Percentiles rank a stretch among this genome's conserved stretches.
Conservation (phyloP, 2,888 invertebrate species). For the Tethea ocularis region DNA sequence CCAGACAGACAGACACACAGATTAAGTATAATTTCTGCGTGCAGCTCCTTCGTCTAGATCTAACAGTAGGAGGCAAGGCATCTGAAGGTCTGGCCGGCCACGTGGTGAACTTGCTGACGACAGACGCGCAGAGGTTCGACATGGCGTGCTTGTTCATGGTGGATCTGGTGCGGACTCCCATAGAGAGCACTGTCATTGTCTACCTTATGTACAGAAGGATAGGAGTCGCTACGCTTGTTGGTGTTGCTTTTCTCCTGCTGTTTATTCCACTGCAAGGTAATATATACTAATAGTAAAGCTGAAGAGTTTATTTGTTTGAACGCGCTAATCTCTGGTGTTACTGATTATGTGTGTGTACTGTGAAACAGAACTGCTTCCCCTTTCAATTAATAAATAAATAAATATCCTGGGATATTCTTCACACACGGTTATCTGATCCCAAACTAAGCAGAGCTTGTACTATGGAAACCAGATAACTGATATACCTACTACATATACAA, state of each 20-base stretch:
- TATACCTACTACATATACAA: no score
- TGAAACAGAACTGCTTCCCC: no score
- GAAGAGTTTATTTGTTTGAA: no score
- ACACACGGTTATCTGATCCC: no score
- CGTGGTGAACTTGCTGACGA: constrained; percentile 91
- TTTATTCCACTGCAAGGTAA: constrained; percentile 87
- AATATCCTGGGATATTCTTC: no score
- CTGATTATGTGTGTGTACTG: no score
- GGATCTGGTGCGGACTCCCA: constrained; percentile 92
- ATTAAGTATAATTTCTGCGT: neutral
- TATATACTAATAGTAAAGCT: no score
- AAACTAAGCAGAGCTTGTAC: no score
- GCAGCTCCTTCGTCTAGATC: constrained; percentile 88
- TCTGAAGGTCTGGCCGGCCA: constrained; percentile 86
- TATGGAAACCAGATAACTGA: no score
- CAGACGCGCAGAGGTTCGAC: constrained; percentile 94
- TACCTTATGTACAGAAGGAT: constrained; percentile 87
- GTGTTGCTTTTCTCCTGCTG: constrained; percentile 83
- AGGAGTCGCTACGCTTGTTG: constrained; percentile 82
- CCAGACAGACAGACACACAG: no score
- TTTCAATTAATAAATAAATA: no score
- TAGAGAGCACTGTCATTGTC: constrained; percentile 90
- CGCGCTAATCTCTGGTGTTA: no score
- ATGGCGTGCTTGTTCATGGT: constrained; percentile 91
- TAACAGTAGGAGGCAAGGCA: constrained; percentile 83